phyloP scores from a whole-genome alignment of 2,113 vertebrate species.

The Gambusia holbrooki region DNA sequence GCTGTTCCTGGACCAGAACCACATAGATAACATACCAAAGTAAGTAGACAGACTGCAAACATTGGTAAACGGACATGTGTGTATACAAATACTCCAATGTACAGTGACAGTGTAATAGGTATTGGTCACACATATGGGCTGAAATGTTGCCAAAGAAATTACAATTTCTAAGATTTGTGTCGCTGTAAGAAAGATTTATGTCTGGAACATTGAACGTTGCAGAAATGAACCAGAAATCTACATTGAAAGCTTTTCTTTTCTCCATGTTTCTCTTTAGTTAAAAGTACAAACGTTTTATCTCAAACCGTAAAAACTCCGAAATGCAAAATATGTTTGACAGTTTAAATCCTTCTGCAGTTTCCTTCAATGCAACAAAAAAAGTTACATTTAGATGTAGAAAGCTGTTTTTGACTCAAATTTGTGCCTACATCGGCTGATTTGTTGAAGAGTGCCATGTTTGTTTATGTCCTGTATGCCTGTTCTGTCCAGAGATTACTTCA shows the following conservation, averaged over 20 bases:
- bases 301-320: not conserved
- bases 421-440: not conserved
- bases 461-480: not conserved
- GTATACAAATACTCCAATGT: not conserved
- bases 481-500: slow-evolving; percentile 85
- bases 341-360: not conserved
- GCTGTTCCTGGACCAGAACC: slow-evolving; percentile 94
- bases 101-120: too few relatives aligned
- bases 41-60: slow-evolving; percentile 49
- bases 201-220: too few relatives aligned
- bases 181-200: too few relatives aligned
- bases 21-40: slow-evolving; percentile 89
- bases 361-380: not conserved
- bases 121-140: too few relatives aligned
- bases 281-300: too few relatives aligned
- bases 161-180: too few relatives aligned
- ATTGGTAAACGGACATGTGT: not conserved
- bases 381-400: not conserved
- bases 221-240: too few relatives aligned
- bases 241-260: too few relatives aligned
- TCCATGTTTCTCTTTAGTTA: too few relatives aligned
- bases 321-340: not conserved
- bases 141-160: too few relatives aligned
- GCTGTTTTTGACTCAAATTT: not conserved
- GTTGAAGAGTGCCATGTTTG: not conserved